These are phyloP conservation scores for Venusia cambrica DNA, from an alignment of 2,888 invertebrate genomes.

Conservation along the genomic window DNA sequence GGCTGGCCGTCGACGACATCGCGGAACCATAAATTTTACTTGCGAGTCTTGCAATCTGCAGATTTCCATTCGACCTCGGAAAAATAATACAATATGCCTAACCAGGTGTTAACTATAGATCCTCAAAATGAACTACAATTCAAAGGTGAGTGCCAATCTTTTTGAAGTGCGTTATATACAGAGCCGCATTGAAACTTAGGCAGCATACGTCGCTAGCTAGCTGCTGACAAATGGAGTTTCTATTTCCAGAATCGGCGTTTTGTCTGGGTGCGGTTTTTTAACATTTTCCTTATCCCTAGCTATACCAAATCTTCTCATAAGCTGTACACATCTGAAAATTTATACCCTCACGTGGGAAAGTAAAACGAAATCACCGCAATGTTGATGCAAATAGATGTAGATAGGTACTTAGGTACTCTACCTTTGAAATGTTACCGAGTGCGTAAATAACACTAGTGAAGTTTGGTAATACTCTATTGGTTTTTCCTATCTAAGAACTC, in stretches of 20 bases:
- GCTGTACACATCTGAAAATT: no score
- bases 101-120: slow-evolving; percentile 92
- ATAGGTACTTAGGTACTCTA: no score
- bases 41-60: slow-evolving; percentile 50
- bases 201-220: slow-evolving; percentile 63
- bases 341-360: no score
- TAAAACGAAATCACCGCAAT: slow-evolving; percentile 12
- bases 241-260: slow-evolving; percentile 79
- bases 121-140: slow-evolving; percentile 94
- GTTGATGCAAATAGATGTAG: slow-evolving; percentile 17
- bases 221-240: slow-evolving; percentile 79
- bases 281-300: slow-evolving; percentile 38
- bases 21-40: slow-evolving; percentile 52
- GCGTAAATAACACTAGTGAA: slow-evolving; percentile 1
- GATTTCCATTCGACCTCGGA: slow-evolving; percentile 75
- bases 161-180: slow-evolving; percentile 39
- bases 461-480: no score
- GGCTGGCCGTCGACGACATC: slow-evolving; percentile 63
- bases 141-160: slow-evolving; percentile 85
- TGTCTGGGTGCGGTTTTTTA: slow-evolving; percentile 74
- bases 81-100: slow-evolving; percentile 80
- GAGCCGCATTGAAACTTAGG: slow-evolving; percentile 63
- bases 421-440: slow-evolving; percentile 7
- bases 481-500: no score
- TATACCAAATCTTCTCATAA: slow-evolving; percentile 11